A percentile compares a stretch with the other conserved stretches of the same genome.
These are phyloP conservation scores for Plutella xylostella DNA, from an alignment of 2,888 invertebrate genomes.

Conservation along the genomic window DNA sequence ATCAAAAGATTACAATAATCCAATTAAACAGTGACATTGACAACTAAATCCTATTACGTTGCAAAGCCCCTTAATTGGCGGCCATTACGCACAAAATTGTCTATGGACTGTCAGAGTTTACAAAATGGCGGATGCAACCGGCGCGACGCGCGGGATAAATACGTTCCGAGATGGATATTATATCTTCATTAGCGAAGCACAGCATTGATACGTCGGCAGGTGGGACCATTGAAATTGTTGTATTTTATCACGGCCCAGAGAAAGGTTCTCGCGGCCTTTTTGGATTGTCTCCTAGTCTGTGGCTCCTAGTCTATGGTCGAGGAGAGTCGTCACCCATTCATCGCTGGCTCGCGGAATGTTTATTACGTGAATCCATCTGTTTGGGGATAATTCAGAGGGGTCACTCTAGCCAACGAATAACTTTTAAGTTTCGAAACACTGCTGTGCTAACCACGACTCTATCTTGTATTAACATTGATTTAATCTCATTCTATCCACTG, in stretches of 20 bases:
- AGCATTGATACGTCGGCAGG: slow-evolving; percentile 65
- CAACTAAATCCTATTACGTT: slow-evolving; percentile 63
- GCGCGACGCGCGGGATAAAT: not conserved
- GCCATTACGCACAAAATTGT: slow-evolving; percentile 50
- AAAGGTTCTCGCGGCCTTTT: slow-evolving; percentile 31
- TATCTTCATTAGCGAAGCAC: slow-evolving; percentile 67
- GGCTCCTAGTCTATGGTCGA: too few relatives aligned
- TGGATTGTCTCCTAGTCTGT: slow-evolving; percentile 39
- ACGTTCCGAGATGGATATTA: slow-evolving; percentile 53
- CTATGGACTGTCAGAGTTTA: slow-evolving; percentile 54
- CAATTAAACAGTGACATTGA: slow-evolving; percentile 61
- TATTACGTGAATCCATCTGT: too few relatives aligned
- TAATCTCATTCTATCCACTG: too few relatives aligned
- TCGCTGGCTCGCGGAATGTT: too few relatives aligned
- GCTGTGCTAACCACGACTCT: too few relatives aligned
- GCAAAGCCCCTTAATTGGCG: slow-evolving; percentile 57
- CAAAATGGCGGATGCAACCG: slow-evolving; percentile 40
- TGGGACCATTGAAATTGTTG: slow-evolving; percentile 60
- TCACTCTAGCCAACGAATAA: too few relatives aligned
- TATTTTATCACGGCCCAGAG: slow-evolving; percentile 52
- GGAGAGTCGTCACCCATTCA: too few relatives aligned
- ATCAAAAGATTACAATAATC: slow-evolving; percentile 61
- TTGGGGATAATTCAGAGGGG: too few relatives aligned
- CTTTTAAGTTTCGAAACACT: too few relatives aligned
- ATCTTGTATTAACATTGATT: too few relatives aligned